Evolutionary conservation across 2,113 vertebrate species (phyloP), one percentile per base, ranked within the genome.

Genomic region (Neolamprologus sp.): DNA sequence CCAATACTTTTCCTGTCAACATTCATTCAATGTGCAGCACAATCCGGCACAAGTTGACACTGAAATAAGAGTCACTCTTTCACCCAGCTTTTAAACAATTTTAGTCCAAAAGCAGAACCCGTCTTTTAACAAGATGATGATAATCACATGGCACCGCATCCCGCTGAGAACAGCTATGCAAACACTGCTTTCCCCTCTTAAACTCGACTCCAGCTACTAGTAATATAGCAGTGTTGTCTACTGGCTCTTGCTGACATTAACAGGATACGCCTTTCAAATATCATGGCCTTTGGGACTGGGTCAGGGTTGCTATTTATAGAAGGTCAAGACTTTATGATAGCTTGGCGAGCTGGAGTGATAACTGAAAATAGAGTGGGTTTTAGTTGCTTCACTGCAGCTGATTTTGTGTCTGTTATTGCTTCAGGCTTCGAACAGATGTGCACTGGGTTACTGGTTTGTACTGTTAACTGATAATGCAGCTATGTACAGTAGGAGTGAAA

Each of bases 211-310:
- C 86, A 2, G 82, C 80, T 93, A 86, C 88, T 82, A 80, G 91
- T 83, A 87, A 87, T 88, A 75, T 58, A 88, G 90, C 84, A 9
- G 91, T 54, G 88, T 93, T 93, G 90, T 93, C 91, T 94, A 89
- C 87, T 58, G 87, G 92, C 94, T 91, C 93, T 79, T 83, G 90
- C 91, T 96, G 95, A 95, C 95, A 95, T 96, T 96, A 94, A 93
- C 90, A 87, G 93, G 93, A 93, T 94, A 95, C 96, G 95, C 94
- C 94, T 95, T 96, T 96, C 88, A 97, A 97, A 97, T 96, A 97
- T 96, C 96, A 97, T 93, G 96, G 94, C 96, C 96, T 97, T 97
- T 97, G 93, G 92, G 93, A 92, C 91, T 91, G 94, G 96, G 96
- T 96, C 95, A 96, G 53, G 53, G 90, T 45, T 85, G 81, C 95